A percentile compares a stretch with the other conserved stretches of the same genome.
Evolutionary conservation across 2,888 invertebrate species (phyloP).

Genomic region (Deilephila elpenor): DNA sequence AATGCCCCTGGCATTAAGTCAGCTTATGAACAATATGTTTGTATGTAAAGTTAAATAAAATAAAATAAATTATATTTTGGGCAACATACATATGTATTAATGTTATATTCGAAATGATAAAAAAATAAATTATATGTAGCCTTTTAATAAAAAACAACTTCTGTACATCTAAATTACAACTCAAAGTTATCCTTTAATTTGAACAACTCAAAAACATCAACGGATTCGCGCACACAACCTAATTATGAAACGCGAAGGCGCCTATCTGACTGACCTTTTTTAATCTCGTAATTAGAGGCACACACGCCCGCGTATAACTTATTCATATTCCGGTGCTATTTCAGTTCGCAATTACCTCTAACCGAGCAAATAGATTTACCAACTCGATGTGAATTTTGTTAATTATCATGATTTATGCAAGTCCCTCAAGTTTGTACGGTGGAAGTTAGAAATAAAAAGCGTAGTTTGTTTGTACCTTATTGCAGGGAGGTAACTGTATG

Average conservation of each 20-base stretch:
- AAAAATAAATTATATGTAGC: no score
- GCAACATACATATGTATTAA: no score
- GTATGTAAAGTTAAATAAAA: no score
- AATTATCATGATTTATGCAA: neutral
- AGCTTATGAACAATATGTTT: no score
- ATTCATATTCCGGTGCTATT: conserved; percentile 37
- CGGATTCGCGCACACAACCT: neutral
- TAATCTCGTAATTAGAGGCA: conserved; percentile 39
- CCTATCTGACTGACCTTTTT: conserved; percentile 32
- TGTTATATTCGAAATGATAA: no score
- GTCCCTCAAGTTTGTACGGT: neutral
- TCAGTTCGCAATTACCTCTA: conserved; percentile 40
- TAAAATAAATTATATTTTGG: no score
- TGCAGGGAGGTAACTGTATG: no score
- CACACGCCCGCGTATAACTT: conserved; percentile 34
- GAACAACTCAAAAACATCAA: conserved; percentile 16
- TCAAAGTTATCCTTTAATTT: neutral
- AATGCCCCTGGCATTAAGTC: no score
- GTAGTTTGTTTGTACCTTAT: no score
- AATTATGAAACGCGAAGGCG: conserved; percentile 22
- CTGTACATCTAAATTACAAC: neutral
- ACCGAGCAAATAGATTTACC: conserved; percentile 4
- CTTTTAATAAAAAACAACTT: neutral
- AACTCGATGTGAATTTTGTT: conserved; percentile 5
- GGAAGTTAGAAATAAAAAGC: neutral